These are phyloP conservation scores for Crotalus tigris DNA, from an alignment of 2,113 vertebrate species.

Conservation along the genomic window DNA sequence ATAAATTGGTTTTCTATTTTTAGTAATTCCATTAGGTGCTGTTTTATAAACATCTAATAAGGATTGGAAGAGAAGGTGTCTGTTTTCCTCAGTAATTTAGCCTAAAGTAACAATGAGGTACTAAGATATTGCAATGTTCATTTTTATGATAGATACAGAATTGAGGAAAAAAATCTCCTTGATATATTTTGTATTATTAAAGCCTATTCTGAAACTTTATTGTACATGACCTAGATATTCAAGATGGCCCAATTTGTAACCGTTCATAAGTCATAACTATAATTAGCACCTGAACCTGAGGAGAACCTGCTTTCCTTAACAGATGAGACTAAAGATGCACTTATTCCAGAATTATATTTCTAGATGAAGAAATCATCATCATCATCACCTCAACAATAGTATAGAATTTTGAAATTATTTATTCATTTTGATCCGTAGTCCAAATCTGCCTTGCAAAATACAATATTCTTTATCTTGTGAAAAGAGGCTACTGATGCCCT, in stretches of 20 bases:
- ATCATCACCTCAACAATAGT: background rate
- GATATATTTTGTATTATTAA: background rate
- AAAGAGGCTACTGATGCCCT: background rate
- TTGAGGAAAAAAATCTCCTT: background rate
- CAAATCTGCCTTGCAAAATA: background rate
- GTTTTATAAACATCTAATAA: constrained; percentile 7
- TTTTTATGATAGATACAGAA: background rate
- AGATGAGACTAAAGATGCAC: background rate
- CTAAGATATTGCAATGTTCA: background rate
- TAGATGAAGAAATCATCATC: background rate
- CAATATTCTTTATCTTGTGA: background rate
- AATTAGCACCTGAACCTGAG: background rate
- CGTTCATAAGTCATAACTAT: background rate
- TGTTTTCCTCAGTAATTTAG: background rate
- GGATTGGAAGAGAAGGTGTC: background rate
- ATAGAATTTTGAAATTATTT: background rate
- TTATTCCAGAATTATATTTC: background rate
- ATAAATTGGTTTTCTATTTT: constrained; percentile 8
- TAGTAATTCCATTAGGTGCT: background rate
- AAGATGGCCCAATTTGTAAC: background rate
- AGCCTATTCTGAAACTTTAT: background rate
- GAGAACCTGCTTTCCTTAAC: background rate
- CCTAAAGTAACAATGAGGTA: background rate
- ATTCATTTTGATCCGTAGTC: background rate
- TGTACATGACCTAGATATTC: background rate